Evolutionary conservation across 2,888 invertebrate genomes (phyloP).

Genomic region (Lasioglossum pauxillum): DNA sequence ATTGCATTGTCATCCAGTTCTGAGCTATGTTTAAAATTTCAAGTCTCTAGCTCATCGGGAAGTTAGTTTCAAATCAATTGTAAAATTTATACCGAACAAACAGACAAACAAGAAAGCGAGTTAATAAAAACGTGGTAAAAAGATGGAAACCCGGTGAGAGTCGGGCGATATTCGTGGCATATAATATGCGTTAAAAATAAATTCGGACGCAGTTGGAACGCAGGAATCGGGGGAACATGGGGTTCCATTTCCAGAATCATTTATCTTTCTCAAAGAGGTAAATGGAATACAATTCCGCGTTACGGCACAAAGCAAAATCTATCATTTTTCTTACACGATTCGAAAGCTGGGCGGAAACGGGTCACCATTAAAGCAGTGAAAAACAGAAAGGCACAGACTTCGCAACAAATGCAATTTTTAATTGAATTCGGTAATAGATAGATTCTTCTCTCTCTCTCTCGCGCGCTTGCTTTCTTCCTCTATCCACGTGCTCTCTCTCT

Average conservation of each 20-base stretch:
- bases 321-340: neutral
- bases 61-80: too few relatives aligned
- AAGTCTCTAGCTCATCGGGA: too few relatives aligned
- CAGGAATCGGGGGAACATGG: neutral
- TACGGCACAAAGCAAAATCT: neutral
- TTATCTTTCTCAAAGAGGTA: constrained; percentile 13
- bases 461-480: neutral
- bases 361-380: neutral
- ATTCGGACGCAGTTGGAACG: neutral
- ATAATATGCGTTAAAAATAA: neutral
- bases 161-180: neutral
- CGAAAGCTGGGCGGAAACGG: constrained; percentile 12
- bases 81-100: too few relatives aligned
- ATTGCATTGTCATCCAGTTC: too few relatives aligned
- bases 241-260: neutral
- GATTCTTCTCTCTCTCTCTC: neutral
- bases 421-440: constrained; percentile 57
- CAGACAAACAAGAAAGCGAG: too few relatives aligned
- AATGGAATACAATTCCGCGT: constrained; percentile 9
- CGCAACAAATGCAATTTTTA: constrained; percentile 49
- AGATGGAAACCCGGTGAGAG: too few relatives aligned
- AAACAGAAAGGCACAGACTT: neutral
- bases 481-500: neutral
- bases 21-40: too few relatives aligned
- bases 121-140: too few relatives aligned